Evolutionary conservation across 2,113 vertebrate genomes (phyloP), one percentile per base, ranked within the genome.

Genomic region (Psephotus haematonotus): DNA sequence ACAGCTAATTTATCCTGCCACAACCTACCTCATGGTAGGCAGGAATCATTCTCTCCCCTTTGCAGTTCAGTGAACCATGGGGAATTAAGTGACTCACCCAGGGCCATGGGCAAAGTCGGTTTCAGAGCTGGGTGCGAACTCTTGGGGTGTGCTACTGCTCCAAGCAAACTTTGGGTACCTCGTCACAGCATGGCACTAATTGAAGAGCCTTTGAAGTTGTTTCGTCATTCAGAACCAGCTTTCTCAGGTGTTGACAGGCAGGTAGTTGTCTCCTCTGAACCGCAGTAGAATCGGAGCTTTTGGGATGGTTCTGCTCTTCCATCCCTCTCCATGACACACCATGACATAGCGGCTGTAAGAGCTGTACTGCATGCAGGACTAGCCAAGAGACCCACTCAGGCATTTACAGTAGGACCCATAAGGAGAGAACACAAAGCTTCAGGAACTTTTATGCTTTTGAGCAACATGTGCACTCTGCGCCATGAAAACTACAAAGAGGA

Each of bases 1-100:
- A 76, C 81, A 91, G 87, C 80, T 95, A 96, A 97, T 96, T 96
- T 94, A 96, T 93, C 93, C 95, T 96, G 89, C 93, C 88, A 78
- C 85, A 89, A 35, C 85, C 77, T 71, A 75, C 88, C 86, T 75
- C 44, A 5, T 83, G 88, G 90, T 82, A 74, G 81, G 89, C 89
- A 96, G 69, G 86, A 91, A 92, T 92, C 23, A 5, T 95, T 85
- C 91, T 77, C 92, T 93, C 74, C 86, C 63, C 89, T 93, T 57
- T 17, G 37, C 88, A 94, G 75, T 68, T 84, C 90, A 92, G 6
- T 18, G 57, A 96, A 19, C 90, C 65, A 62, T 3, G 3, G 75
- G 81, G 85, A 89, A 85, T 69, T 86, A 95, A 92, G 74, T 88
- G 89, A 92, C 63, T 93, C 2, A 10, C 89, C 82, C 82, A 74